A percentile compares a stretch with the other conserved stretches of the same genome.
These are phyloP conservation scores for Laupala kohalensis DNA, from an alignment of 1,140 invertebrate genomes.

Conservation along the genomic window DNA sequence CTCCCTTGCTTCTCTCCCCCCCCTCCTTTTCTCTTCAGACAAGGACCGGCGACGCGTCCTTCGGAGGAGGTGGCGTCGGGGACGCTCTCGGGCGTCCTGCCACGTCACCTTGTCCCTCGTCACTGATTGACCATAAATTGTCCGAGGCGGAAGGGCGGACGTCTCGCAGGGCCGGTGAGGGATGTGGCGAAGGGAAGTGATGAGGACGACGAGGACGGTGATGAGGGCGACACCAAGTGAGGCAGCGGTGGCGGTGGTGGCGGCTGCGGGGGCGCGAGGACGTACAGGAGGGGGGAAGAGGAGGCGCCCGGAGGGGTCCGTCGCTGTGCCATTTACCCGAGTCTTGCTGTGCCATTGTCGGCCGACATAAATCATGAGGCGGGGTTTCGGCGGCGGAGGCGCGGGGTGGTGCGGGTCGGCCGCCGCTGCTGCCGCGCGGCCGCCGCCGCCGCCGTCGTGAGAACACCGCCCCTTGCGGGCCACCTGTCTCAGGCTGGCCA, in stretches of 20 bases:
- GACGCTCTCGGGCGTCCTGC: neutral
- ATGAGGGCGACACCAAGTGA: no score
- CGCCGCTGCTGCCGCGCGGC: no score
- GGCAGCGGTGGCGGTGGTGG: no score
- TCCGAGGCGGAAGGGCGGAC: neutral
- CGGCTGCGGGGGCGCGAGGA: no score
- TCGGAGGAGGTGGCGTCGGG: no score
- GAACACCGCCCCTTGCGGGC: neutral
- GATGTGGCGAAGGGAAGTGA: no score
- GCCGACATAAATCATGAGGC: neutral
- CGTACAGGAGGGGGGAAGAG: no score
- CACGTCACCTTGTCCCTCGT: conserved; percentile 12
- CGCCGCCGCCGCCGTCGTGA: neutral
- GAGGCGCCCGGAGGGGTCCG: neutral
- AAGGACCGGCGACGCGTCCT: neutral
- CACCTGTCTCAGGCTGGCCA: conserved; percentile 1
- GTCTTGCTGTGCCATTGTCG: neutral
- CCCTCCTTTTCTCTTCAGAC: neutral
- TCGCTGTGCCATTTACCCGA: neutral
- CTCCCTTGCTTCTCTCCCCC: neutral
- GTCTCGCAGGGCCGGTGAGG: no score
- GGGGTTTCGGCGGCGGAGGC: no score
- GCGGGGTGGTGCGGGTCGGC: no score
- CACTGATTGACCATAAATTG: conserved; percentile 13
- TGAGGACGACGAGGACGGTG: no score